phyloP scores from a whole-genome alignment of 2,888 invertebrate genomes.

The Tachina fera region DNA sequence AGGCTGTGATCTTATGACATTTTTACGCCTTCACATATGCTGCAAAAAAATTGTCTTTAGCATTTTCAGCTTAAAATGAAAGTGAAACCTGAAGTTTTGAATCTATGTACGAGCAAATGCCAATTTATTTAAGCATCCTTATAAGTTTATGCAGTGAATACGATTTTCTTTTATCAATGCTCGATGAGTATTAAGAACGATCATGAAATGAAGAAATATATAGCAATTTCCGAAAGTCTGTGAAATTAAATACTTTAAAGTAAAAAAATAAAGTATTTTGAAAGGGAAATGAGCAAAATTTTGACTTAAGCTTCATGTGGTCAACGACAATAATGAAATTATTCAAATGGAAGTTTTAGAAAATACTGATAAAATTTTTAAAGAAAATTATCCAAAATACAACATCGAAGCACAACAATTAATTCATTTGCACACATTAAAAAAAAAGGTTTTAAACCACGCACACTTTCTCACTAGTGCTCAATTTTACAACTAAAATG shows the following conservation, averaged over 20 bases:
- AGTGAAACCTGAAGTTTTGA: too few relatives aligned
- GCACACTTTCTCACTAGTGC: too few relatives aligned
- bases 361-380: background rate
- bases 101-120: too few relatives aligned
- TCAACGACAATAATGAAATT: conserved; percentile 21
- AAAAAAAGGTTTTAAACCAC: background rate
- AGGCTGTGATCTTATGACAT: background rate
- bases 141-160: too few relatives aligned
- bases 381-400: conserved; percentile 58
- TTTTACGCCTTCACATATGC: background rate
- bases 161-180: too few relatives aligned
- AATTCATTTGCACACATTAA: conserved; percentile 40
- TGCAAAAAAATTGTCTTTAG: background rate
- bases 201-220: too few relatives aligned
- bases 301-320: conserved; percentile 4
- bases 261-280: background rate
- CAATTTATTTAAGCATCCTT: too few relatives aligned
- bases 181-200: too few relatives aligned
- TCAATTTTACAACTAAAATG: too few relatives aligned
- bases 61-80: background rate
- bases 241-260: background rate
- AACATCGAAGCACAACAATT: conserved; percentile 74
- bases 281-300: background rate
- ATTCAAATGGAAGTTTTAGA: conserved; percentile 25
- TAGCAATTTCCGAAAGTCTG: background rate